Evolutionary conservation across 2,888 invertebrate species (phyloP).

Genomic region (Tachina fera): DNA sequence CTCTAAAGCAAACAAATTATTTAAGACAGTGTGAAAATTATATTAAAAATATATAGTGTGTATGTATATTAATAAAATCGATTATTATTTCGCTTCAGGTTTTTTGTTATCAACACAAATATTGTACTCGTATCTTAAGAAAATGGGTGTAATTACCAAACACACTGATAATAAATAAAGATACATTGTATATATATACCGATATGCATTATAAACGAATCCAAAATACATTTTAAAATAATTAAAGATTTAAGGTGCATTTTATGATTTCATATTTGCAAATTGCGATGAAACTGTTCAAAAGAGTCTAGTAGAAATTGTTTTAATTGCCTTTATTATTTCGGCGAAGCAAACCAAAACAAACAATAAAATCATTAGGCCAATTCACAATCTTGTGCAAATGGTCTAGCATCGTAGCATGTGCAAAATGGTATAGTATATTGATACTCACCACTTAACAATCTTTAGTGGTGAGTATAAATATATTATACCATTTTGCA

Average conservation of each 20-base stretch:
- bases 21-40: background rate
- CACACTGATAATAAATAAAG: constrained; percentile 18
- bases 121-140: background rate
- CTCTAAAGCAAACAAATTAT: background rate
- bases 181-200: background rate
- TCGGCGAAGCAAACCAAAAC: constrained; percentile 5
- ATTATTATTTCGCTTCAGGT: constrained; percentile 17
- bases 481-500: no score
- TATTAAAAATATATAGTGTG: background rate
- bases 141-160: constrained; percentile 32
- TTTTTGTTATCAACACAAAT: background rate
- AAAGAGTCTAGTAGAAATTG: background rate
- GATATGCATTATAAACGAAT: constrained; percentile 31
- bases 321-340: background rate
- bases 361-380: constrained; percentile 16
- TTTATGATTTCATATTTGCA: constrained; percentile 12
- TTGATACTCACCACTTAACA: no score
- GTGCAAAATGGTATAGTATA: no score
- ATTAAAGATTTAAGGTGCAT: constrained; percentile 8
- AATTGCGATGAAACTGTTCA: constrained; percentile 9
- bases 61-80: constrained; percentile 12
- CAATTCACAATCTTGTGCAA: no score
- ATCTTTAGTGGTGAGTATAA: no score
- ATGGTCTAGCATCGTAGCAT: no score
- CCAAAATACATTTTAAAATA: constrained; percentile 27